Base-by-base conservation (phyloP, 2,888 invertebrate species). In the Drosophila aldrichi region DNA sequence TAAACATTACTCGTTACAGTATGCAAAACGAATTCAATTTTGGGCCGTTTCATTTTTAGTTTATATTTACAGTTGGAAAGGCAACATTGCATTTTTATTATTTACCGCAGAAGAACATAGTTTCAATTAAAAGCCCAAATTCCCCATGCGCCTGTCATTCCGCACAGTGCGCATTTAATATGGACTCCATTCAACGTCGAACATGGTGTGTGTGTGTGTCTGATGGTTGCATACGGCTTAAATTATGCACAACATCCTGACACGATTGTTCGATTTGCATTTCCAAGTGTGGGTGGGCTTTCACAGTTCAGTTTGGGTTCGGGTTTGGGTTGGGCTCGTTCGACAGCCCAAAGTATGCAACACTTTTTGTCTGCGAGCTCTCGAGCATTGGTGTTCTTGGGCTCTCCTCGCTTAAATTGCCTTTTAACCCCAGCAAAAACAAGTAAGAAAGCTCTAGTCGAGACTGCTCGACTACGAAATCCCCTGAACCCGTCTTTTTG, bases 191-290 rank as follows among this genome's bases (percentile, higher is more conserved):
- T 74, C 54, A 41, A 41, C 55, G 18, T 10, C 41, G 36, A 51
- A 66, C 63, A 61, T 43, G 12, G 8, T 16, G 46, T 46, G 65
- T 16, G 46, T 46, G 65, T 62, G 18, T 12, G 44, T 67, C 29
- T 29, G 48, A 29, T 48, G 66, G 64, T 43, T 66, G 29, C 20
- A 68, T 64, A 46, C 48, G 48, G 56, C n/a, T 62, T 88, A 70
- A 82, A 81, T 81, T 70, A 78, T 87, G 72, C 68, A 84, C 68
- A 46, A 69, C 67, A 36, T 65, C 40, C 51, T 29, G 72, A 85
- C 85, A 88, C 70, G 70, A 67, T 71, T 88, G 68, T 82, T 88
- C 88, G 77, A 84, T 84, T 87, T 82, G 68, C 82, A 77, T 74
- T 59, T 65, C 43, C 58, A 71, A 81, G 67, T 62, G 51, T 34